phyloP scores from a whole-genome alignment of 1,140 invertebrate species.

The Tigriopus japonicus region DNA sequence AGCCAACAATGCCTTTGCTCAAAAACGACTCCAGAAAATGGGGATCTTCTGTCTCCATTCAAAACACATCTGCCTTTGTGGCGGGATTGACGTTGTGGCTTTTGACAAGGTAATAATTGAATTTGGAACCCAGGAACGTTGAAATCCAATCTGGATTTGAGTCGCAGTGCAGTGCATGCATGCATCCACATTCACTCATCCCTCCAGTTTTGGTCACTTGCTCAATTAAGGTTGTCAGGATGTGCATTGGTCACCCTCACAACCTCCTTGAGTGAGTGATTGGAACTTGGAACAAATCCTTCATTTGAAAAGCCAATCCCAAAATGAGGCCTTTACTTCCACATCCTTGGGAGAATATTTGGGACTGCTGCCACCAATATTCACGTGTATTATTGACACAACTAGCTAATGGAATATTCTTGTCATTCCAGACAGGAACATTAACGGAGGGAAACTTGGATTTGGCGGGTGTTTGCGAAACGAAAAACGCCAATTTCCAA shows the following conservation, averaged over 20 bases:
- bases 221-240: constrained; percentile 14
- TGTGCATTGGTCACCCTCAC: constrained; percentile 4
- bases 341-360: no score
- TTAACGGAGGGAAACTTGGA: constrained; percentile 25
- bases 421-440: constrained; percentile 23
- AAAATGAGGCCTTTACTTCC: no score
- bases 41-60: constrained; percentile 35
- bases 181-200: no score
- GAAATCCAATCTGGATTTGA: no score
- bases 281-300: background rate
- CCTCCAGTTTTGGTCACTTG: background rate
- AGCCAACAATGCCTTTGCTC: constrained; percentile 34
- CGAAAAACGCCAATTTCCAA: constrained; percentile 13
- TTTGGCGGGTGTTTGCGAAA: constrained; percentile 20
- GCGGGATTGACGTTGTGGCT: constrained; percentile 33
- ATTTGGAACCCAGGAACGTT: background rate
- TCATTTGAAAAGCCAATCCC: no score
- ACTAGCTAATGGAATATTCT: no score
- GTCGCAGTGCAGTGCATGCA: no score
- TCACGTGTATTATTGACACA: background rate
- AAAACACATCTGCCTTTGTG: constrained; percentile 31
- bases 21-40: constrained; percentile 26
- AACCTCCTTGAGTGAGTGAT: constrained; percentile 16
- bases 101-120: constrained; percentile 34
- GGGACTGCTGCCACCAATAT: no score